Conservation (phyloP, 1,140 invertebrate species). For the Bombus waltoni region DNA sequence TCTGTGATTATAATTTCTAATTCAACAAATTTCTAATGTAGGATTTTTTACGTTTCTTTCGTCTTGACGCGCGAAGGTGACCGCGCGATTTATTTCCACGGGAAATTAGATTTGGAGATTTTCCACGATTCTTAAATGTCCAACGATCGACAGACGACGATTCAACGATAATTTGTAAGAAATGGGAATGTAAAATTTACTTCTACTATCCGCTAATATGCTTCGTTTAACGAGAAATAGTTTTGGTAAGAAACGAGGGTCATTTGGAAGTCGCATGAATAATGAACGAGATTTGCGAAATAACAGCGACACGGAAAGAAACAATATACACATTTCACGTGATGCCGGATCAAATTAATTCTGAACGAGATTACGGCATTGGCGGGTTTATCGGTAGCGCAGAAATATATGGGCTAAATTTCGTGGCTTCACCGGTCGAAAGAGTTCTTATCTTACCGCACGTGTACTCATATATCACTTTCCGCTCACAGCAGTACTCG, state of each 20-base stretch:
- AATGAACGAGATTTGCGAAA: neutral
- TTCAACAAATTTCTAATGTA: too few species aligned
- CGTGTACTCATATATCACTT: slow-evolving; percentile 24
- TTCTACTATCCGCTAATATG: too few species aligned
- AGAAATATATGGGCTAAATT: slow-evolving; percentile 20
- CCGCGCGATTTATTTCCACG: neutral
- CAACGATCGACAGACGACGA: neutral
- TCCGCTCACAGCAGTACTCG: neutral
- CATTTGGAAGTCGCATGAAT: neutral
- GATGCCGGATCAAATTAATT: slow-evolving; percentile 18
- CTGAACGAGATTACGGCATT: neutral
- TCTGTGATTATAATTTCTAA: too few species aligned
- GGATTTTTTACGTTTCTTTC: neutral
- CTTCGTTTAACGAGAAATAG: neutral
- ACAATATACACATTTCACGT: neutral
- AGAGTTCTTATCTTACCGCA: slow-evolving; percentile 28
- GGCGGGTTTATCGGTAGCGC: slow-evolving; percentile 5
- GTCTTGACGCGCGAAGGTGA: neutral
- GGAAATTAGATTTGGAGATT: neutral
- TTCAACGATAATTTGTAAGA: neutral
- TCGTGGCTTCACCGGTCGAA: neutral
- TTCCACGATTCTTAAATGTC: neutral
- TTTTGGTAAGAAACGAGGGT: neutral
- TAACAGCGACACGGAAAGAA: neutral
- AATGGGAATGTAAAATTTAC: neutral